Conservation (phyloP, 92 coral and sea anemone genomes). For the Chrysogorgia sp. region DNA sequence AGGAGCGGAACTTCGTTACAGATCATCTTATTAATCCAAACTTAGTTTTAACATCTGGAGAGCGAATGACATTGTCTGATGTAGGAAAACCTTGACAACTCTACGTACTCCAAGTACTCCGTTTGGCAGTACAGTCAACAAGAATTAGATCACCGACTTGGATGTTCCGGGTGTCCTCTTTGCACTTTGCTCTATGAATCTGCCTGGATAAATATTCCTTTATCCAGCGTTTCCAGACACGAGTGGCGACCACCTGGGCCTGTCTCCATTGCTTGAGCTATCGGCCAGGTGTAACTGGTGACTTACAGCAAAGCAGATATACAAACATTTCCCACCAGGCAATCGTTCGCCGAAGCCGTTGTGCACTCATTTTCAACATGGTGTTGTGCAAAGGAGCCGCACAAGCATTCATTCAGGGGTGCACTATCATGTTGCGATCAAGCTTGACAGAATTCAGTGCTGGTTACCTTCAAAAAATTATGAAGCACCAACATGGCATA, state of each 20-base stretch:
- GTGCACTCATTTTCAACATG: too few relatives aligned
- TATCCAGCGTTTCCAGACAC: conserved; percentile 38
- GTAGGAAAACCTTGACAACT: conserved; percentile 51
- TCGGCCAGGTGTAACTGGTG: too few relatives aligned
- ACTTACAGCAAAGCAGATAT: too few relatives aligned
- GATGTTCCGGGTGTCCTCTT: conserved; percentile 13
- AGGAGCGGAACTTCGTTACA: conserved; percentile 40
- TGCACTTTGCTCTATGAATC: conserved; percentile 49
- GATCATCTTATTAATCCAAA: conserved; percentile 33
- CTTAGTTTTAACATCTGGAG: conserved; percentile 49
- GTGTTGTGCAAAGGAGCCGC: too few relatives aligned
- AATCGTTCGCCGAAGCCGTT: too few relatives aligned
- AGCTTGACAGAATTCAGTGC: too few relatives aligned
- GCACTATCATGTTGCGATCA: too few relatives aligned
- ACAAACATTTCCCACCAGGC: too few relatives aligned
- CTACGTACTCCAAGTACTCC: conserved; percentile 61
- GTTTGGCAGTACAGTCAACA: conserved; percentile 33
- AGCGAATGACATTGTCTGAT: conserved; percentile 40
- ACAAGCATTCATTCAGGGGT: too few relatives aligned
- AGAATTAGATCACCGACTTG: conserved; percentile 53
- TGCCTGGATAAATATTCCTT: conserved; percentile 14
- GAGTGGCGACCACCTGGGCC: conserved; percentile 41
- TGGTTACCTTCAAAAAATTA: too few relatives aligned
- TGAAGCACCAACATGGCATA: too few relatives aligned
- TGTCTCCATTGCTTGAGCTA: conserved; percentile 45